Evolutionary conservation across 2,888 invertebrate species (phyloP), one percentile per base, ranked within the genome.

Genomic region (Eulithis prunata): DNA sequence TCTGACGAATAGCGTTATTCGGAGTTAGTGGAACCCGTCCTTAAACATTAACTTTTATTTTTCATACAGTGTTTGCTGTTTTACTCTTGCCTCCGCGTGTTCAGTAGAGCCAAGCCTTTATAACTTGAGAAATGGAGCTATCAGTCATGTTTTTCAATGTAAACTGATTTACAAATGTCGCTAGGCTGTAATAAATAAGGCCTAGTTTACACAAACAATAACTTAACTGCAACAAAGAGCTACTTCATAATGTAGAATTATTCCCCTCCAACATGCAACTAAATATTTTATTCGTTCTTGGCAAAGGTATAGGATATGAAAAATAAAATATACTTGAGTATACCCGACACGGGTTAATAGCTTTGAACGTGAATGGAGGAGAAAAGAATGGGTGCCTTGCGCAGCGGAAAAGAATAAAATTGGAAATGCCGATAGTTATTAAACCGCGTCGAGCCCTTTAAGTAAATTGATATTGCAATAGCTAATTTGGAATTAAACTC

Each of bases 241-340:
- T 61, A 52, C 57, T 66, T 64, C 61, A 68, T 57, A 58, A 43
- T 49, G 57, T 64, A 60, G 70, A 55, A 64, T 70, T 59, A 69
- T 70, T 67, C 45, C 52, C 38, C 13, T 60, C 11, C 11, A 63
- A 47, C 71, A 71, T 69, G 70, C 73, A 66, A 73, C 60, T 21
- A 64, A 58, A 68, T 62, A 64, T 56, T 61, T 59, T 71, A 64
- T 62, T 21, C 21, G 21, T 21, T 66, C 58, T 36, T 14, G 2
- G 47, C 32, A 14, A 11, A 10, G 4, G 3, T 21, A 49, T 10
- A 21, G 10, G 21, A 49, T 49, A 10, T 14, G 10, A 49, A 49
- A 49, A n/a, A 45, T n/a, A 45, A 21, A 3, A 4, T n/a, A 4
- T 21, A 49, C 11, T 21, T 21, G 1, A 21, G 21, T 21, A 21